These are phyloP conservation scores for Paramisgurnus dabryanus DNA, from an alignment of 2,113 vertebrate genomes.

Conservation along the genomic window DNA sequence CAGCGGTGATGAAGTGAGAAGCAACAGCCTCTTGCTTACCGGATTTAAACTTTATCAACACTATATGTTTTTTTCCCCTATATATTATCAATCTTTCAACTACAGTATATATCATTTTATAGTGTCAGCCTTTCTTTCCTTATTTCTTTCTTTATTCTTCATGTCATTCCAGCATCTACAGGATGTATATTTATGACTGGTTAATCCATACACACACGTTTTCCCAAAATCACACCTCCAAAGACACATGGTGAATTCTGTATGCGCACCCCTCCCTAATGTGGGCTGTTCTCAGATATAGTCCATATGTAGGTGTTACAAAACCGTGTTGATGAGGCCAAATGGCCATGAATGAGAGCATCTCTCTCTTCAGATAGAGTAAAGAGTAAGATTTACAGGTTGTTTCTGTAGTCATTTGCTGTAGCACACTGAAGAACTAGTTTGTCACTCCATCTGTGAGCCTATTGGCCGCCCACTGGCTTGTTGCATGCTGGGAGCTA, in stretches of 20 bases:
- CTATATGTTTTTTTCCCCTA: too few species aligned
- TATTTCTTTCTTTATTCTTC: too few species aligned
- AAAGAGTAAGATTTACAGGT: neutral
- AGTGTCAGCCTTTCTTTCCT: too few species aligned
- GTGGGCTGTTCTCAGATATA: constrained; percentile 45
- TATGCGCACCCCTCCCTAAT: constrained; percentile 14
- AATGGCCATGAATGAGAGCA: constrained; percentile 26
- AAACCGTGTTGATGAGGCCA: constrained; percentile 31
- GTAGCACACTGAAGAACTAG: neutral
- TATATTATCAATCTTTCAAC: too few species aligned
- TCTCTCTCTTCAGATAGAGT: neutral
- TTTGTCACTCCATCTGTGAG: constrained; percentile 24
- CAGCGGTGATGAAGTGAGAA: neutral
- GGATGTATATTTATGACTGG: too few species aligned
- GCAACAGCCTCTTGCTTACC: too few species aligned
- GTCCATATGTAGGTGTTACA: constrained; percentile 44
- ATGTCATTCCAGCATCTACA: too few species aligned
- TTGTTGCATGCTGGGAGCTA: neutral
- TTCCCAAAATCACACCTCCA: constrained; percentile 8
- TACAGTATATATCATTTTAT: too few species aligned
- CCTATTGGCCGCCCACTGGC: constrained; percentile 9
- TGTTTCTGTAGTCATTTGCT: constrained; percentile 1
- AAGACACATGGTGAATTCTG: neutral
- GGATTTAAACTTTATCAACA: too few species aligned
- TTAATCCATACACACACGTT: neutral